Percentiles rank a stretch among this genome's conserved stretches.
Evolutionary conservation across 1,140 invertebrate genomes (phyloP).

Genomic region (Heliconius himera): DNA sequence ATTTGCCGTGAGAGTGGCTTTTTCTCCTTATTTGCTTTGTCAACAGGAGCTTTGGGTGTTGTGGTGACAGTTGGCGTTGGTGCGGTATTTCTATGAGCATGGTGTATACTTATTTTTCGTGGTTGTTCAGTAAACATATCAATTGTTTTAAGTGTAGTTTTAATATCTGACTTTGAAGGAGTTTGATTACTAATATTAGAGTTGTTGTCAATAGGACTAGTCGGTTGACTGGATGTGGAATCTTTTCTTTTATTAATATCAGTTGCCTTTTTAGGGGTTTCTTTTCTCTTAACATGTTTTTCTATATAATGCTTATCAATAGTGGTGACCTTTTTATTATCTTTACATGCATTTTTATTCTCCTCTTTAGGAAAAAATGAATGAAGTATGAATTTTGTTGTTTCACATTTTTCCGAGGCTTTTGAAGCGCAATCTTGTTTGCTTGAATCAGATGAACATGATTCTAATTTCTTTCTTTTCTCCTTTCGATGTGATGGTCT

Average conservation of each 20-base stretch:
- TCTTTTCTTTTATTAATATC: slow-evolving; percentile 52
- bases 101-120: slow-evolving; percentile 60
- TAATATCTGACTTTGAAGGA: slow-evolving; percentile 55
- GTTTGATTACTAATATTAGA: slow-evolving; percentile 44
- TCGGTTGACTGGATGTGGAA: slow-evolving; percentile 59
- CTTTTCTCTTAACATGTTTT: slow-evolving; percentile 72
- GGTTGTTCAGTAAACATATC: slow-evolving; percentile 71
- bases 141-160: slow-evolving; percentile 65
- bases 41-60: neutral
- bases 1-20: slow-evolving; percentile 37
- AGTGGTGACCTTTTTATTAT: slow-evolving; percentile 45
- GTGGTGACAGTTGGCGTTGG: neutral
- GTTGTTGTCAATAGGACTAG: slow-evolving; percentile 58
- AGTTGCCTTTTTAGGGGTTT: slow-evolving; percentile 49
- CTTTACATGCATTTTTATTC: slow-evolving; percentile 40
- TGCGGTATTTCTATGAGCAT: slow-evolving; percentile 70
- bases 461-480: slow-evolving; percentile 72
- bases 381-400: slow-evolving; percentile 48
- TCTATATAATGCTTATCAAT: slow-evolving; percentile 60
- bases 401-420: slow-evolving; percentile 48
- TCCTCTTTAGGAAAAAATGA: slow-evolving; percentile 55
- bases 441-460: slow-evolving; percentile 40
- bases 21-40: slow-evolving; percentile 37
- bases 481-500: slow-evolving; percentile 74
- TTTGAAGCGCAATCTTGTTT: slow-evolving; percentile 55